These are phyloP conservation scores for Uria aalge DNA, from an alignment of 2,113 vertebrate genomes.

Conservation along the genomic window DNA sequence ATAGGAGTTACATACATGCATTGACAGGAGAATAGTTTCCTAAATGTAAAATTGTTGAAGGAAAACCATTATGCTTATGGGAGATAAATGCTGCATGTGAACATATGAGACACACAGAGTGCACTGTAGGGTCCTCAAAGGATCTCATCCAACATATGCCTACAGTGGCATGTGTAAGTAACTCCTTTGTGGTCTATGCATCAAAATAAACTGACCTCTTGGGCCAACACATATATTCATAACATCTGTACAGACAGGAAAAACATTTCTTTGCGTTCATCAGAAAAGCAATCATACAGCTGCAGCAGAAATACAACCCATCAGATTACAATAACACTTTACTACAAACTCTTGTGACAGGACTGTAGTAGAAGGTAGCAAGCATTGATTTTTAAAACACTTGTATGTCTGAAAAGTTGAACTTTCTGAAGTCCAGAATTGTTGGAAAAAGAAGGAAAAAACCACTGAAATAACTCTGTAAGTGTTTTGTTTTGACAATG, in stretches of 20 bases:
- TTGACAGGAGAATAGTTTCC: background rate
- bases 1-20: background rate
- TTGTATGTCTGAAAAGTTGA: slow-evolving; percentile 6
- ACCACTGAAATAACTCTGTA: background rate
- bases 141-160: background rate
- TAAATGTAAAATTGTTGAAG: slow-evolving; percentile 42
- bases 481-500: slow-evolving; percentile 68
- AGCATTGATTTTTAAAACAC: background rate
- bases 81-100: slow-evolving; percentile 9
- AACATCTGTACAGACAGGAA: slow-evolving; percentile 10
- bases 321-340: background rate
- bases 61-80: slow-evolving; percentile 12
- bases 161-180: background rate
- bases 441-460: background rate
- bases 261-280: background rate
- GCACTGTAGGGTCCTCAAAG: background rate
- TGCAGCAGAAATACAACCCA: background rate
- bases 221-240: background rate
- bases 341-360: background rate
- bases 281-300: background rate
- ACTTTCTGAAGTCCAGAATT: slow-evolving; percentile 38
- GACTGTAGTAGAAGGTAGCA: background rate
- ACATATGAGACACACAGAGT: background rate
- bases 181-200: background rate
- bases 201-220: slow-evolving; percentile 18